Evolutionary conservation across 2,113 vertebrate genomes (phyloP), one percentile per base, ranked within the genome.

Genomic region (Heloderma charlesbogerti): DNA sequence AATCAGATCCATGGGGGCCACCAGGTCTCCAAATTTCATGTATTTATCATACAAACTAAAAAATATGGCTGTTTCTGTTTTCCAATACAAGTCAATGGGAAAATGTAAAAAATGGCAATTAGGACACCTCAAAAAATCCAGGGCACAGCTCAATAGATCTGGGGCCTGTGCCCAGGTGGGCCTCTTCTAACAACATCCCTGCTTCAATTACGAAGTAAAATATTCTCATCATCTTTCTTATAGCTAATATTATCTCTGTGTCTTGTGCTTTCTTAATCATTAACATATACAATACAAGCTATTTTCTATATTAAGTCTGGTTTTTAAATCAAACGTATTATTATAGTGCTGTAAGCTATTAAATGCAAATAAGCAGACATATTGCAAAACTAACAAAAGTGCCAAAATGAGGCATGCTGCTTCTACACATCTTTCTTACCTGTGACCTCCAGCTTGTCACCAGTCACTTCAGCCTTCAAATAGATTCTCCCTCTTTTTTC

Each of bases 401-500:
- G 51, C 83, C 90, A 25, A 40, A 93, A 37, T 0, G 2, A 91
- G 48, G 3, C 27, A 34, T 75, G 25, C 22, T 29, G 18, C 20
- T 83, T 75, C 54, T 54, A 34, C 84, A 20, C 37, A 57, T 6
- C 3, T 16, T 80, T 90, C 97, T 96, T 92, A 99, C 99, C 98
- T 97, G 98, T 98, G 91, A 99, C 98, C 12, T 98, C 98, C 91
- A 99, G 97, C 94, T 98, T 98, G 80, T 99, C 99, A 67, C 97
- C 97, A 34, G 88, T 97, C 94, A 99, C 98, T 94, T 99, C 98
- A 0, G 99, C 99, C 96, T 99, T 99, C 95, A 99, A 98, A 91
- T 98, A 99, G 89, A 99, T 97, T 84, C 99, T 97, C 31, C 99
- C 99, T 77, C 99, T 97, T 45, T 99, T 98, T 97, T 99, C 99